Conservation (phyloP, 2,888 invertebrate species). For the Sclerodermus sp. region DNA sequence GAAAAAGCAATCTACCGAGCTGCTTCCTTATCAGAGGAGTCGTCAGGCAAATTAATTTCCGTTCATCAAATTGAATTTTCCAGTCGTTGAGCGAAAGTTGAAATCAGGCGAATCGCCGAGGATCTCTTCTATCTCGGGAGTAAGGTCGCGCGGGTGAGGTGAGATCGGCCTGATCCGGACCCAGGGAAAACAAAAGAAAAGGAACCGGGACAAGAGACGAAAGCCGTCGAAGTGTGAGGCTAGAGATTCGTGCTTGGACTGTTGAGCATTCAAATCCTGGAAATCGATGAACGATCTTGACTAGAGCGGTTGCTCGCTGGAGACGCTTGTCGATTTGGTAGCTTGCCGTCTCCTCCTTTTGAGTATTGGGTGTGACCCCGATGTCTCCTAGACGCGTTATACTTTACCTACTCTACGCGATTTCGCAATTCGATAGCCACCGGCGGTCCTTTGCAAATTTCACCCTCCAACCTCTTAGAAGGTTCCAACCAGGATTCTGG, state of each 20-base stretch:
- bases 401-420: constrained; percentile 21
- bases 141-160: not conserved
- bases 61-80: too few relatives aligned
- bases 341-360: not conserved
- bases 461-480: not conserved
- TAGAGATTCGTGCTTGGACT: constrained; percentile 36
- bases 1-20: too few relatives aligned
- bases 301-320: not conserved
- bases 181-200: constrained; percentile 1
- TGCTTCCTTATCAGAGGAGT: too few relatives aligned
- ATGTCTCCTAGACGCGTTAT: too few relatives aligned
- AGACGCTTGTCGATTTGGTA: too few relatives aligned
- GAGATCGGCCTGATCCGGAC: not conserved
- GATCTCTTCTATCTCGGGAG: constrained; percentile 3
- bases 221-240: constrained; percentile 34
- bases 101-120: not conserved
- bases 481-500: not conserved
- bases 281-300: constrained; percentile 32
- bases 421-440: constrained; percentile 18
- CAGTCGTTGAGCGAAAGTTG: constrained; percentile 3
- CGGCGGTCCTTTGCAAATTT: constrained; percentile 4
- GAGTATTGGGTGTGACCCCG: too few relatives aligned
- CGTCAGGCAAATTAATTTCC: too few relatives aligned
- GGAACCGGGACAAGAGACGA: constrained; percentile 16
- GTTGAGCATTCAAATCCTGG: constrained; percentile 35